Evolutionary conservation across 2,797 vertebrate genomes (phyloP), one percentile per base, ranked within the genome.

Genomic region (Esox lucius): DNA sequence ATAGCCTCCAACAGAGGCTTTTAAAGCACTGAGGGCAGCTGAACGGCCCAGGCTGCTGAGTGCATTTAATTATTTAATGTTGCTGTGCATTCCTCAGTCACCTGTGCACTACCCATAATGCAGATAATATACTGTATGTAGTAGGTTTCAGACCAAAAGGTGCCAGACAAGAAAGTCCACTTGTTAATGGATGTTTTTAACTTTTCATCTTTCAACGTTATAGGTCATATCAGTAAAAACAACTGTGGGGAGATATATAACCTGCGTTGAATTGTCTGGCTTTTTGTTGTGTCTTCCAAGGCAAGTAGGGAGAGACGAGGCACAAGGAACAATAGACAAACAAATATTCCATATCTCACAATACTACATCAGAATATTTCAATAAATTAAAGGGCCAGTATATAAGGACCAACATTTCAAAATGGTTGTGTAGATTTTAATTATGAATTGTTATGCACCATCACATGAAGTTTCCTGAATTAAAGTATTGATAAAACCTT

Each of bases 61-160:
- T 83, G 84, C 84, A 86, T 77, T 90, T 87, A 91, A 92, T 93
- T 89, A 91, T 92, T 91, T 89, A 91, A 80, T 72, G 82, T 73
- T 28, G 56, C 81, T 83, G 84, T 83, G 81, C 79, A 83, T 87
- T 89, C 85, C 79, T 87, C 80, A 49, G 86, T 78, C 71, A 83
- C 64, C 81, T 87, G 81, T 76, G 75, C 81, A 66, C 81, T 80
- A 76, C 83, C 83, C 76, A 62, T 80, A 84, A 80, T 84, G 81
- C 88, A 88, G 80, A 74, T 75, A 56, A 78, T 76, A 80, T 76
- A 81, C 51, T 70, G 73, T 78, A 75, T 19, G 15, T 33, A 7
- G 28, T 19, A 13, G 65, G 70, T 28, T 59, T 19, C 35, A 33
- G 51, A 61, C 35, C n/a, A 15, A 61, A 42, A 35, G 59, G 33